A percentile compares a stretch with the other conserved stretches of the same genome.
phyloP scores from a whole-genome alignment of 2,888 invertebrate species.

The Stenolophus ochropezus region DNA sequence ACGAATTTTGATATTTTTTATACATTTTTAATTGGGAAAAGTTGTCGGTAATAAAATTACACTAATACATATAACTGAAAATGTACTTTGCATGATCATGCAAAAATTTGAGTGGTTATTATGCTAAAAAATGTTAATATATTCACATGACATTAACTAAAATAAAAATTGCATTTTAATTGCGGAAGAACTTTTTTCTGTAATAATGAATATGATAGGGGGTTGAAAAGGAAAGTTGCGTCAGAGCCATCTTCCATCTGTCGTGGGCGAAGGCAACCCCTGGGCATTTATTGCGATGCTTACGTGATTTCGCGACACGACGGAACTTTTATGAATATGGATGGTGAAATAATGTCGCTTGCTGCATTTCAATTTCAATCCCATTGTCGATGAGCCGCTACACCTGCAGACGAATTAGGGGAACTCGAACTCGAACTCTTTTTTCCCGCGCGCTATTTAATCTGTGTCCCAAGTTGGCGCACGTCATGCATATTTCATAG shows the following conservation, averaged over 20 bases:
- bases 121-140: background rate
- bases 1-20: too few species aligned
- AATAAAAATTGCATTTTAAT: background rate
- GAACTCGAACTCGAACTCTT: constrained; percentile 55
- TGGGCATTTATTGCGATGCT: constrained; percentile 23
- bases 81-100: too few species aligned
- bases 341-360: constrained; percentile 49
- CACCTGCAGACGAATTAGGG: constrained; percentile 51
- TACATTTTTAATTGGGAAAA: too few species aligned
- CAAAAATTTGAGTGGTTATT: too few species aligned
- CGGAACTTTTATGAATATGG: constrained; percentile 46
- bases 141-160: background rate
- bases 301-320: constrained; percentile 39
- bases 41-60: too few species aligned
- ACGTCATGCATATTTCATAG: constrained; percentile 60
- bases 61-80: too few species aligned
- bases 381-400: constrained; percentile 56
- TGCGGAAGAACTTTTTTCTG: background rate
- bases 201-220: background rate
- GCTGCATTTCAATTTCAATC: constrained; percentile 55
- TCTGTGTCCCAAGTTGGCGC: constrained; percentile 50
- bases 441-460: constrained; percentile 53
- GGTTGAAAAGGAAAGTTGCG: background rate
- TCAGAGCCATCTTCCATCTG: background rate
- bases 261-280: background rate